Conservation (phyloP, 1,140 invertebrate species). For the Musca domestica region DNA sequence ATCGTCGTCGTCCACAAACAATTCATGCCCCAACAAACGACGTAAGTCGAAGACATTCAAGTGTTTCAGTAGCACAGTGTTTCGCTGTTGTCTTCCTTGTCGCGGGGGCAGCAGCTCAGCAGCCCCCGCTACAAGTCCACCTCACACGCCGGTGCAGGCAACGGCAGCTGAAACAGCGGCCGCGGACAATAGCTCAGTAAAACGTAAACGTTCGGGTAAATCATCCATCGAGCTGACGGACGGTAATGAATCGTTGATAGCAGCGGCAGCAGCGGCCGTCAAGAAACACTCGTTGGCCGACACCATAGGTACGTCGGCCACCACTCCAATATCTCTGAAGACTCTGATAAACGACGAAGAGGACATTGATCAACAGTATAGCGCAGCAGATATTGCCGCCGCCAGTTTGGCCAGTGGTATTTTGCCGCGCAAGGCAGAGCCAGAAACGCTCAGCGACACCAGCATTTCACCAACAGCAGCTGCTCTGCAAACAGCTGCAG, state of each 20-base stretch:
- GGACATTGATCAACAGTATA: constrained; percentile 37
- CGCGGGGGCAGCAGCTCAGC: constrained; percentile 60
- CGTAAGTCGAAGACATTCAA: constrained; percentile 46
- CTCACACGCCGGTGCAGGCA: constrained; percentile 46
- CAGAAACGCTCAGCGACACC: constrained; percentile 48
- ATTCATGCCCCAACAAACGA: constrained; percentile 29
- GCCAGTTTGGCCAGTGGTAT: constrained; percentile 46
- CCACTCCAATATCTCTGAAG: constrained; percentile 48
- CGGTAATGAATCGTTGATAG: constrained; percentile 18
- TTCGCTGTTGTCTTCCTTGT: constrained; percentile 67
- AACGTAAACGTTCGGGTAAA: constrained; percentile 13
- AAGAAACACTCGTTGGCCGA: constrained; percentile 49
- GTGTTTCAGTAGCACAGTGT: constrained; percentile 59
- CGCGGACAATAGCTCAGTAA: constrained; percentile 32
- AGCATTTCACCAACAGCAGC: constrained; percentile 47
- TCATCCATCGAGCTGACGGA: constrained; percentile 10
- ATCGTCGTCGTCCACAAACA: constrained; percentile 31
- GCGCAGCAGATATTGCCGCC: constrained; percentile 46
- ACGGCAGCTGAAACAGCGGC: constrained; percentile 32
- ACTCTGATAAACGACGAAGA: constrained; percentile 50
- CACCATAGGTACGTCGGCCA: constrained; percentile 46
- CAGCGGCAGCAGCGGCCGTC: constrained; percentile 4
- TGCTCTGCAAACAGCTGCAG: constrained; percentile 20
- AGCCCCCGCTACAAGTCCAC: constrained; percentile 58
- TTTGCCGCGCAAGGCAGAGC: constrained; percentile 44